Evolutionary conservation across 2,797 vertebrate genomes (phyloP), one percentile per base, ranked within the genome.

Genomic region (Tenualosa ilisha): DNA sequence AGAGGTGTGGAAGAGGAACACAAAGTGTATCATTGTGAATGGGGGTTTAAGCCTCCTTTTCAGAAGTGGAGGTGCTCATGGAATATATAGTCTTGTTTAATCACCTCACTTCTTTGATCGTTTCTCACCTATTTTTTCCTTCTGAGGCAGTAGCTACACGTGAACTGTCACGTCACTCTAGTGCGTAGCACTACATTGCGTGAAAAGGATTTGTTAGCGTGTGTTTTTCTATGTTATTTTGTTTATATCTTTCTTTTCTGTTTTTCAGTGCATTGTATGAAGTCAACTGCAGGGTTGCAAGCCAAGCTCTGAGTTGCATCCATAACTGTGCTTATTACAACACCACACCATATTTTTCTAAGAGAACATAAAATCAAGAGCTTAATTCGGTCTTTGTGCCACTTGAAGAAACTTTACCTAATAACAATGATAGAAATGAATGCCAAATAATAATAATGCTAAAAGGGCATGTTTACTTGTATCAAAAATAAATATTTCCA

Each of bases 11-110:
- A 20, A 37, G 26, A 46, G n/a, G 43, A 83, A 61, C 51, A 20
- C 11, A 83, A 84, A 84, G 81, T 40, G 53, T 83, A 85, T 65
- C 0, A 59, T 84, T 87, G 68, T 53, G 46, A 83, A 26, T 54
- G 51, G 40, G 37, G 40, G 72, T 46, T 40, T 79, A 79, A 79
- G 72, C 72, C 37, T 43, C 40, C 40, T 40, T 79, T 79, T 79
- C 37, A 43, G 17, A 22, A 72, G 65, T 40, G 26, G 65, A 46
- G 6, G 72, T 20, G 20, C 72, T 43, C 17, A 9, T 40, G 72
- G 37, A 46, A 43, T 43, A 15, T 5, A 79, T 40, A 6, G 17
- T 46, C 40, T 22, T 1, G 37, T 79, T 79, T 79, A 79, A 79
- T 43, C 72, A 79, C 37, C 37, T 9, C 5, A 3, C 46, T 22